phyloP scores from a whole-genome alignment of 37 sponge, comb jelly and placozoan species.

The Eunapius fragilis region DNA sequence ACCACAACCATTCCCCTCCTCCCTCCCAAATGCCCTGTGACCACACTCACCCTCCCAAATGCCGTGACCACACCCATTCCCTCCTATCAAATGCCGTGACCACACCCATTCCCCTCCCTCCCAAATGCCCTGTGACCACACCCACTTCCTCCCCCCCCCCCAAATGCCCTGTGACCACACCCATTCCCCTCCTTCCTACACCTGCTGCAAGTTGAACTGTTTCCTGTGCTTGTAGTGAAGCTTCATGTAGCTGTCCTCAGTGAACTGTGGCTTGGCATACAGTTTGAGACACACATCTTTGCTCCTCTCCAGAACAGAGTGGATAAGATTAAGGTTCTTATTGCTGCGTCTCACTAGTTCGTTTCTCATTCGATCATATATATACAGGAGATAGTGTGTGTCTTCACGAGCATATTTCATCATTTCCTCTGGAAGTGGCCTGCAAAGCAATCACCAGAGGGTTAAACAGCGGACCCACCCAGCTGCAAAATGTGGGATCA shows the following conservation, averaged over 20 bases:
- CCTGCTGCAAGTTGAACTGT: slow-evolving; percentile 81
- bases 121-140: not conserved
- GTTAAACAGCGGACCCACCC: not conserved
- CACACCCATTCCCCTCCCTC: not conserved
- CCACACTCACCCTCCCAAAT: not conserved
- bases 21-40: not conserved
- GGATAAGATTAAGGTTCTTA: slow-evolving; percentile 41
- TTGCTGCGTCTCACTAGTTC: slow-evolving; percentile 82
- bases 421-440: slow-evolving; percentile 91
- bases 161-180: not conserved
- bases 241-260: slow-evolving; percentile 56
- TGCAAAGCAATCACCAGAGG: not conserved
- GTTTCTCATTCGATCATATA: slow-evolving; percentile 89
- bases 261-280: slow-evolving; percentile 75
- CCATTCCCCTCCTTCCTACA: not conserved
- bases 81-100: not conserved
- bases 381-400: slow-evolving; percentile 96
- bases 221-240: slow-evolving; percentile 74
- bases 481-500: not conserved
- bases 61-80: too few species aligned
- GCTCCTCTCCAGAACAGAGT: slow-evolving; percentile 53
- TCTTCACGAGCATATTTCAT: slow-evolving; percentile 94
- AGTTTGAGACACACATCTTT: slow-evolving; percentile 62
- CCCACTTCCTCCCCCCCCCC: not conserved
- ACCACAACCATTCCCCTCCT: not conserved